phyloP scores from a whole-genome alignment of 2,888 invertebrate genomes.

The Melieria omissa region DNA sequence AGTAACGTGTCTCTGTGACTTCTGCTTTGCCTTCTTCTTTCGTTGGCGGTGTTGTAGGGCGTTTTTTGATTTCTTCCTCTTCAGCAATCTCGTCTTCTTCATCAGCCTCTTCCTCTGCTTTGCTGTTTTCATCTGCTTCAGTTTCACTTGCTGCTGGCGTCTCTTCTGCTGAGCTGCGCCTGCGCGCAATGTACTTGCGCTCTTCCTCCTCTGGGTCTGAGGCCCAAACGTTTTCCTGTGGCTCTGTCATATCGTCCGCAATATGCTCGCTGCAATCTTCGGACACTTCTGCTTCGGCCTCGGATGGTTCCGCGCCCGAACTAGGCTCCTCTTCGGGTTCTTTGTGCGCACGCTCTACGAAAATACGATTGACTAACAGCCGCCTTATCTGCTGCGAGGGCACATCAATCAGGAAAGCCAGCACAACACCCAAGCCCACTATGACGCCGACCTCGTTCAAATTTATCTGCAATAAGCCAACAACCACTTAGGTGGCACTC shows the following conservation, averaged over 20 bases:
- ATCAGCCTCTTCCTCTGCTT: constrained; percentile 22
- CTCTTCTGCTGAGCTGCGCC: constrained; percentile 18
- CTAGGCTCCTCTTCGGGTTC: constrained; percentile 36
- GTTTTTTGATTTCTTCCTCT: constrained; percentile 46
- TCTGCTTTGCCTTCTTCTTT: constrained; percentile 28
- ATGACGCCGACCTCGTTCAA: constrained; percentile 70
- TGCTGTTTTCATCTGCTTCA: constrained; percentile 34
- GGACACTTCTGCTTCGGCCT: constrained; percentile 38
- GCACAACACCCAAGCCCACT: constrained; percentile 68
- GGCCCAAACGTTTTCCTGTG: constrained; percentile 69
- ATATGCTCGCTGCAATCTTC: constrained; percentile 42
- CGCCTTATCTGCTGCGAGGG: constrained; percentile 71
- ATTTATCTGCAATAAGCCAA: constrained; percentile 69
- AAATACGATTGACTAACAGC: constrained; percentile 65
- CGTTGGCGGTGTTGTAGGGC: constrained; percentile 38
- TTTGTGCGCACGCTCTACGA: constrained; percentile 48
- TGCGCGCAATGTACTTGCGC: constrained; percentile 43
- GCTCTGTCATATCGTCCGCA: constrained; percentile 50
- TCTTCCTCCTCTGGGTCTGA: constrained; percentile 57
- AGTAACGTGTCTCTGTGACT: constrained; percentile 19
- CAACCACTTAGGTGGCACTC: neutral
- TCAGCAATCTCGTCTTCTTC: constrained; percentile 45
- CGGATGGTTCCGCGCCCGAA: constrained; percentile 53
- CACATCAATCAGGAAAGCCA: constrained; percentile 74
- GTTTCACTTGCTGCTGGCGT: constrained; percentile 17